phyloP scores from a whole-genome alignment of 2,113 vertebrate genomes.

The Urocynchramus pylzowi region DNA sequence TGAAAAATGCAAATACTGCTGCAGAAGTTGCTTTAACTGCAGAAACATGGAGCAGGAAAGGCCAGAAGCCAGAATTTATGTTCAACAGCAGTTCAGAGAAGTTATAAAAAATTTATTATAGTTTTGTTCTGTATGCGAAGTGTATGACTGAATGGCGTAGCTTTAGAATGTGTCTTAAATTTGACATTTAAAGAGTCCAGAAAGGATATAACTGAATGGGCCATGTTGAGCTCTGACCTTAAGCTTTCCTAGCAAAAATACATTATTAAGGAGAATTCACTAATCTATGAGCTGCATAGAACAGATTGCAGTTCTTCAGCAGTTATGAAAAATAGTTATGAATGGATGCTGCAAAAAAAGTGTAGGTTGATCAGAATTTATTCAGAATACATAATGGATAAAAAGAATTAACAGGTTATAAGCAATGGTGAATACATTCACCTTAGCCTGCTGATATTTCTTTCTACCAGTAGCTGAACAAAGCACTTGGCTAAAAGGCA shows the following conservation, averaged over 20 bases:
- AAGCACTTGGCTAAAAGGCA: neutral
- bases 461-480: neutral
- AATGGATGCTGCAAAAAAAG: neutral
- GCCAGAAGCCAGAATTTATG: neutral
- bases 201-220: neutral
- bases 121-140: neutral
- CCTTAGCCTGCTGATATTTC: neutral
- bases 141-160: neutral
- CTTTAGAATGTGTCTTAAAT: neutral
- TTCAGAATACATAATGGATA: neutral
- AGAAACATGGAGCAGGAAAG: neutral
- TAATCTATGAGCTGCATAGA: neutral
- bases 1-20: neutral
- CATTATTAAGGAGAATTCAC: neutral
- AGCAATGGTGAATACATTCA: neutral
- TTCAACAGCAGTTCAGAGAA: neutral
- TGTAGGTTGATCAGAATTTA: neutral
- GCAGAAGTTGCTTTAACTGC: neutral
- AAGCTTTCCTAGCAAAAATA: neutral
- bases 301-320: neutral
- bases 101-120: neutral
- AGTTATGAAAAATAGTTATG: neutral
- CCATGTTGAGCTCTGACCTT: neutral
- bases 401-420: neutral
- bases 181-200: neutral